Conservation (phyloP, 2,113 vertebrate species). For the Bambusicola thoracicus region DNA sequence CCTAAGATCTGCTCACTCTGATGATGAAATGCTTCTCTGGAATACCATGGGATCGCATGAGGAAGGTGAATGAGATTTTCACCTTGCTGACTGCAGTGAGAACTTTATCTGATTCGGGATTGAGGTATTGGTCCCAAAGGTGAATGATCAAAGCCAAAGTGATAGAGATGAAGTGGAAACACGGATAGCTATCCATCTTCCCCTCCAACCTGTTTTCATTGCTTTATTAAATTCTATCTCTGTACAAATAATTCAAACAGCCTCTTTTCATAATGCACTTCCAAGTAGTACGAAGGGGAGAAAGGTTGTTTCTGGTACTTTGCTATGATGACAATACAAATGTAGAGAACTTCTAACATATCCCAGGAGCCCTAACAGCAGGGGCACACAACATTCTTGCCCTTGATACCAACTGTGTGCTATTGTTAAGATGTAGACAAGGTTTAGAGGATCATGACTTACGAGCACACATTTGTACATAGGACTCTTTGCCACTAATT, state of each 20-base stretch:
- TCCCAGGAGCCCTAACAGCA: background rate
- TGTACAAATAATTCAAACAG: background rate
- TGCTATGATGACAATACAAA: background rate
- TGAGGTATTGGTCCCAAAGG: background rate
- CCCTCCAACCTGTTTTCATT: background rate
- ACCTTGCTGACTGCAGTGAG: constrained; percentile 27
- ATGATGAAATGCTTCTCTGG: background rate
- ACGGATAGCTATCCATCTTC: constrained; percentile 34
- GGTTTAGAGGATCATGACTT: background rate
- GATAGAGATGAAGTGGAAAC: constrained; percentile 21
- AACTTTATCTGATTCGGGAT: constrained; percentile 29
- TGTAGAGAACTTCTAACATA: background rate
- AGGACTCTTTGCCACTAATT: background rate
- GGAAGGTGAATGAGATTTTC: constrained; percentile 20
- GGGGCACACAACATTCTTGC: background rate
- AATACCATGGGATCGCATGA: constrained; percentile 16
- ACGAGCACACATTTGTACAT: background rate
- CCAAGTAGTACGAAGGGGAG: background rate
- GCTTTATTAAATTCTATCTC: background rate
- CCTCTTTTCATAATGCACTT: background rate
- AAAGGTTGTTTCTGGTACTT: background rate
- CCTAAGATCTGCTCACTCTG: background rate
- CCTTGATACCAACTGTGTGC: background rate
- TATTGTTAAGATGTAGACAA: background rate
- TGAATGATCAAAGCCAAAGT: constrained; percentile 31